Conservation (phyloP, 2,797 vertebrate species). For the Lates japonicus region DNA sequence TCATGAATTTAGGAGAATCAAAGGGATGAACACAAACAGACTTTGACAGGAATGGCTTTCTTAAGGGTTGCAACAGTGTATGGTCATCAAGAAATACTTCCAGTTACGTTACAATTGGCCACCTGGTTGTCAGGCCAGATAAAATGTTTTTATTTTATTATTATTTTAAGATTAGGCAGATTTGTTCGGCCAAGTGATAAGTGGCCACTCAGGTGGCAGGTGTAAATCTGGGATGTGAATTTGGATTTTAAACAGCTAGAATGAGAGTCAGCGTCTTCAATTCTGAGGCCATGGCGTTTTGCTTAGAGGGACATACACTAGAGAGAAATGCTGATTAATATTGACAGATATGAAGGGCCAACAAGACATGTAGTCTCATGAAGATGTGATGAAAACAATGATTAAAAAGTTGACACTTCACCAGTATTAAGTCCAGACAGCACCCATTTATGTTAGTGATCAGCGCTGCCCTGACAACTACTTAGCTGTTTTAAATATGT, state of each 20-base stretch:
- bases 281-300: not conserved
- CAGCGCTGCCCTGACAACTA: not conserved
- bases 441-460: not conserved
- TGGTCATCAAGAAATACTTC: conserved; percentile 33
- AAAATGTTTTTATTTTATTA: not conserved
- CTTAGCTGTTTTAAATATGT: not conserved
- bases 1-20: conserved; percentile 43
- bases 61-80: conserved; percentile 3
- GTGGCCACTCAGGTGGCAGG: not conserved
- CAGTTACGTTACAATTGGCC: not conserved
- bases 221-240: not conserved
- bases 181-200: not conserved
- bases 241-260: not conserved
- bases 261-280: not conserved
- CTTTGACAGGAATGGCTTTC: conserved; percentile 38
- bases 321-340: not conserved
- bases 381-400: conserved; percentile 18
- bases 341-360: not conserved
- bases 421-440: not conserved
- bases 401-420: not conserved
- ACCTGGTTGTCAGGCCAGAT: not conserved
- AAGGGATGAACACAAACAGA: conserved; percentile 22
- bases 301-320: not conserved
- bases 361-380: not conserved
- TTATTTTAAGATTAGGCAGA: not conserved